Conservation (phyloP, 2,888 invertebrate species). For the Eumacrocentrus americanus region DNA sequence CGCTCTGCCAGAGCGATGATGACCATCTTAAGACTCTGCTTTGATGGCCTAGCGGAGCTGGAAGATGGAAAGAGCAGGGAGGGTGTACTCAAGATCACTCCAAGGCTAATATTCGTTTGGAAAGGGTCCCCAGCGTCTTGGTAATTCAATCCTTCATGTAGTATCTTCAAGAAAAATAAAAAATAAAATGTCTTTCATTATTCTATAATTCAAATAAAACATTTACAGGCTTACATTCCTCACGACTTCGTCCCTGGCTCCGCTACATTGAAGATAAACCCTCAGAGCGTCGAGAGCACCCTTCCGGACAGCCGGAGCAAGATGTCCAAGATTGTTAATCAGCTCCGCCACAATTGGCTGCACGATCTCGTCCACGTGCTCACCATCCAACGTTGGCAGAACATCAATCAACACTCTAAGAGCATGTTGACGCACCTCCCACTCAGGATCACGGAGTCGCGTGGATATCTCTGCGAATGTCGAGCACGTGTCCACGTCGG, state of each 20-base stretch:
- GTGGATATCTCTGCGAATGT: slow-evolving; percentile 76
- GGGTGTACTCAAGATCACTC: slow-evolving; percentile 59
- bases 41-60: slow-evolving; percentile 43
- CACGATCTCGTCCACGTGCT: slow-evolving; percentile 74
- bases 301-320: slow-evolving; percentile 80
- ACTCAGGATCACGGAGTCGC: slow-evolving; percentile 78
- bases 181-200: slow-evolving; percentile 8
- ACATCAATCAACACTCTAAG: slow-evolving; percentile 80
- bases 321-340: slow-evolving; percentile 79
- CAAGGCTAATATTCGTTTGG: slow-evolving; percentile 58
- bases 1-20: slow-evolving; percentile 61
- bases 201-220: not conserved
- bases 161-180: slow-evolving; percentile 26
- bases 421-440: slow-evolving; percentile 84
- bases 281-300: slow-evolving; percentile 78
- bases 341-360: slow-evolving; percentile 70
- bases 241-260: slow-evolving; percentile 72
- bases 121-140: slow-evolving; percentile 50
- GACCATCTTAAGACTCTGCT: slow-evolving; percentile 45
- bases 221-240: slow-evolving; percentile 62
- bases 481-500: slow-evolving; percentile 69
- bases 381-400: slow-evolving; percentile 70
- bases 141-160: slow-evolving; percentile 39
- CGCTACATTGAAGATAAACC: slow-evolving; percentile 74
- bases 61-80: slow-evolving; percentile 57